Base-by-base conservation (phyloP, 2,113 vertebrate genomes). In the Micronycteris hirsuta region DNA sequence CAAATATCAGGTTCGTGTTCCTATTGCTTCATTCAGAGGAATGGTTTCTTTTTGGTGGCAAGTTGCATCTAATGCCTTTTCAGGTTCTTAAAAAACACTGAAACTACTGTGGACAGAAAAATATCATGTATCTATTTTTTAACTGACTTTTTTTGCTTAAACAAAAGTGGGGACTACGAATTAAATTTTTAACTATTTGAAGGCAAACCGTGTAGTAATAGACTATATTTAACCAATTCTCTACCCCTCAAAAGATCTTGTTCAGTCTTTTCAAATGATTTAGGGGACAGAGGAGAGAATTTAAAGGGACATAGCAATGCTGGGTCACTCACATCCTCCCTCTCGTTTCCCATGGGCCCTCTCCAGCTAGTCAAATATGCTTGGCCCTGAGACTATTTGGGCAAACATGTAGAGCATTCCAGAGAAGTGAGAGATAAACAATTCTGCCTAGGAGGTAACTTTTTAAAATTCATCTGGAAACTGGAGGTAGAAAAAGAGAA, bases 161-260 rank as follows among this genome's bases (percentile, higher is more conserved):
- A 82, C 81, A 86, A 95, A 91, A 88, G 31, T 67, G 78, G 47
- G n/a, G 76, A 41, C 41, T 78, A 47, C 5, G 86, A 86, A 71
- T 85, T 77, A 85, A 85, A 94, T 73, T 58, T 54, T 91, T 63
- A 88, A 77, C 28, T 83, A 91, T 67, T 65, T 93, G 76, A 91
- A 95, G 78, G 33, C n/a, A 94, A 86, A 92, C 12, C 3, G 41
- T 58, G 3, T 47, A 61, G 58, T 56, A 74, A 68, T 3, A 92
- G 28, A 71, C 26, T 36, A 76, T 88, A 74, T 68, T 90, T 74
- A 80, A n/a, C n/a, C n/a, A n/a, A n/a, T n/a, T n/a, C 5, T 7
- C 11, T 3, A 28, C 17, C 22, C 24, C 5, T 16, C 9, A 61
- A 61, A 58, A 70, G 58, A 38, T 65, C 56, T 87, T 47, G n/a